Evolutionary conservation across 2,113 vertebrate species (phyloP).

Genomic region (Carollia perspicillata): DNA sequence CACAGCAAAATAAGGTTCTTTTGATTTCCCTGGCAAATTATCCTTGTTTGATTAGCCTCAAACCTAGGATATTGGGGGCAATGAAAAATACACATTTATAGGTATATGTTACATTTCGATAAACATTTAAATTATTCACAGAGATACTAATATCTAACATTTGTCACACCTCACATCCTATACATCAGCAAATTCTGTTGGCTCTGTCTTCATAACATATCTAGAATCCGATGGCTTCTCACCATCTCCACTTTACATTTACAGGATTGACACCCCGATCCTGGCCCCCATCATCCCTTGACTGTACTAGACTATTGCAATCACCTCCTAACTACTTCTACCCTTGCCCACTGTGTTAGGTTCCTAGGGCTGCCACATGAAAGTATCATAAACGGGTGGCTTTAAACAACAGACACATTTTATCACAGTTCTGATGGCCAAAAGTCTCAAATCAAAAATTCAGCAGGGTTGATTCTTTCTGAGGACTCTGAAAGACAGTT

Average conservation of each 20-base stretch:
- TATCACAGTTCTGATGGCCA: not conserved
- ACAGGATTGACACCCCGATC: not conserved
- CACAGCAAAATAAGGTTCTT: not conserved
- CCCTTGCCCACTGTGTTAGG: not conserved
- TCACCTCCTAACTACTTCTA: not conserved
- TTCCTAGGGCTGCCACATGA: not conserved
- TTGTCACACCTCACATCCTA: not conserved
- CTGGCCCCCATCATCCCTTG: not conserved
- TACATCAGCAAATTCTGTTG: not conserved
- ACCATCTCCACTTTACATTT: not conserved
- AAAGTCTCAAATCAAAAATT: conserved; percentile 29
- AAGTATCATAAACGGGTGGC: not conserved
- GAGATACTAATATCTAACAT: not conserved
- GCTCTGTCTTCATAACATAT: not conserved
- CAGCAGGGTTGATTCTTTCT: not conserved
- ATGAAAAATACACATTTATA: not conserved
- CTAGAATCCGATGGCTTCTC: not conserved
- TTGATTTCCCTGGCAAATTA: not conserved
- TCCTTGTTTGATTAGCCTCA: not conserved
- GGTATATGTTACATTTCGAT: not conserved
- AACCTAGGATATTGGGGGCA: not conserved
- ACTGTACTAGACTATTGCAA: not conserved
- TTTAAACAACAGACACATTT: no score
- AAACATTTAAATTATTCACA: not conserved
- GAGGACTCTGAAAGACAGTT: not conserved